These are phyloP conservation scores for Sialia sialis DNA, from an alignment of 2,113 vertebrate genomes.

Conservation along the genomic window DNA sequence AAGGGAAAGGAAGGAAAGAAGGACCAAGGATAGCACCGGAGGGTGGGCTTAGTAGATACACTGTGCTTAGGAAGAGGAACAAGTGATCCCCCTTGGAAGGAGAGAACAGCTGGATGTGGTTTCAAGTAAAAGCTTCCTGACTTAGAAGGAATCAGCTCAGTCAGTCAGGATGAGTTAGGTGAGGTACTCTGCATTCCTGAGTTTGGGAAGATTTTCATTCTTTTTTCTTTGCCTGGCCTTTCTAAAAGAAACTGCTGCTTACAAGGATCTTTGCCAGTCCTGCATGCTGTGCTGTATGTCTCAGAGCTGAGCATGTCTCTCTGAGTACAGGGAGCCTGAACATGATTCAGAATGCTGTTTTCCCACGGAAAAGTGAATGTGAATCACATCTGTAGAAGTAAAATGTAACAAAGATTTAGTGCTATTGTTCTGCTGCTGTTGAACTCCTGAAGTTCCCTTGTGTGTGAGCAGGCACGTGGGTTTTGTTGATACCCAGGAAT, in stretches of 20 bases:
- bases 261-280: neutral
- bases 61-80: neutral
- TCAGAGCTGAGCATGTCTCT: neutral
- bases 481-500: neutral
- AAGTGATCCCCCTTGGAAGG: neutral
- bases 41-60: neutral
- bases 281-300: neutral
- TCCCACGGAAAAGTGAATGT: neutral
- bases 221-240: neutral
- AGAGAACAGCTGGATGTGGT: neutral
- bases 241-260: neutral
- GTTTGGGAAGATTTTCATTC: neutral
- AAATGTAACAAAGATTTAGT: neutral
- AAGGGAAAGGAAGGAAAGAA: neutral
- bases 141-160: neutral
- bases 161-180: neutral
- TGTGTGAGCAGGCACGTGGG: fast-evolving
- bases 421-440: neutral
- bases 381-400: neutral
- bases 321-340: neutral
- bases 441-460: neutral
- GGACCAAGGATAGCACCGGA: neutral
- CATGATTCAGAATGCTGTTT: neutral
- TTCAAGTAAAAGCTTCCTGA: neutral
- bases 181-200: neutral